Base-by-base conservation (phyloP, 1,140 invertebrate genomes). In the Pogonognathellus flavescens region DNA sequence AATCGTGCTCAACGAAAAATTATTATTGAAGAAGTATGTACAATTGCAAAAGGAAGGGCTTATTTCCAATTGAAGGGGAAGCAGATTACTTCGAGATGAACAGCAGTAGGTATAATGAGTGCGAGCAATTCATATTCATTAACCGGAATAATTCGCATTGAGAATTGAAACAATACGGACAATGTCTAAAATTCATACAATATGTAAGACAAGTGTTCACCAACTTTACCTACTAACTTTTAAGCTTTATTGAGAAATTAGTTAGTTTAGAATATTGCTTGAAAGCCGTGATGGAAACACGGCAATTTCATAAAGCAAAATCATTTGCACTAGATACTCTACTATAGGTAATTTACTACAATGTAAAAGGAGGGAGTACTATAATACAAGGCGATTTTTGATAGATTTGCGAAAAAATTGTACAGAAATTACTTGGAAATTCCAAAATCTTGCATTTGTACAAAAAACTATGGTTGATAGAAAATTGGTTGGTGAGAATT, bases 161-260 rank as follows among this genome's bases (percentile, higher is more conserved):
- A 76, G 31, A 50, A 76, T 49, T 76, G 25, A 76, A 76, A 76
- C 70, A 76, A 76, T 76, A 76, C 9, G 31, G 49, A 49, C 70
- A 50, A 25, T 50, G 70, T 76, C 41, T 31, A 76, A 76, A 76
- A 76, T 76, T 8, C 70, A 76, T 76, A 76, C 70, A 76, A n/a
- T n/a, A n/a, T n/a, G n/a, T n/a, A n/a, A n/a, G n/a, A n/a, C n/a
- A n/a, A n/a, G n/a, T n/a, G n/a, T n/a, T n/a, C n/a, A n/a, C n/a
- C n/a, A n/a, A n/a, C n/a, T n/a, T n/a, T n/a, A n/a, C n/a, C n/a
- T n/a, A n/a, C n/a, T n/a, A n/a, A n/a, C n/a, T n/a, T n/a, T n/a
- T n/a, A n/a, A n/a, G n/a, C n/a, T 76, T 6, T 14, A 76, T 76
- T 76, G 41, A 16, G 25, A 25, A 76, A 49, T 76, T 14, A n/a